Evolutionary conservation across 2,888 invertebrate species (phyloP), one percentile per base, ranked within the genome.

Genomic region (Heteromurus nitidus): DNA sequence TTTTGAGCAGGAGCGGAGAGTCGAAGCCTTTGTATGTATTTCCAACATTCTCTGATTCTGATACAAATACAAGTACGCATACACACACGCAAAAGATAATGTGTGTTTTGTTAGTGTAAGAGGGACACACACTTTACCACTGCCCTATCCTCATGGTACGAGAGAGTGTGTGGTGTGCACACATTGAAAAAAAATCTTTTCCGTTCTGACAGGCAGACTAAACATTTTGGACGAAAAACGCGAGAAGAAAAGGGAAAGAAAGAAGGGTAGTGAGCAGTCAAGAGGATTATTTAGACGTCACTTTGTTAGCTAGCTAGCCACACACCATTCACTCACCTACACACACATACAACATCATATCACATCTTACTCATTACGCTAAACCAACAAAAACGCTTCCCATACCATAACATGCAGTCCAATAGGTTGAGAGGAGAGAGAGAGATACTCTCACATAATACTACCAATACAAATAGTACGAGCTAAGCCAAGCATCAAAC

Each of bases 271-370:
- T 62, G 75, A 75, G 80, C 73, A 81, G 75, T 75, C 80, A 80
- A 55, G 80, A 76, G 76, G 82, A 76, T 82, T 82, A 82, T 82
- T 82, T 82, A 82, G 82, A 82, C 82, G 82, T 82, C 82, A 82
- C 82, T 82, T 75, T 76, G 72, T 75, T 81, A 80, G 68, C 76
- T 72, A 81, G 81, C 81, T 53, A 67, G 76, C 77, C 80, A 75
- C 81, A 75, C 64, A 73, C 73, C 62, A 80, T 60, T 75, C 81
- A 75, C 81, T 75, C 74, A 74, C 81, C 81, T 80, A 47, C 58
- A 74, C 68, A 69, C 31, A 58, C n/a, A 36, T 36, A 67, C 58
- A 62, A 42, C 79, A 80, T 68, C 74, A 2, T n/a, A 20, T 55
- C 55, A 55, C 82, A 82, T 76, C 82, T 82, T 44, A 82, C 75